Evolutionary conservation across 2,113 vertebrate species (phyloP).

Genomic region (Pelecanoides urinatrix): DNA sequence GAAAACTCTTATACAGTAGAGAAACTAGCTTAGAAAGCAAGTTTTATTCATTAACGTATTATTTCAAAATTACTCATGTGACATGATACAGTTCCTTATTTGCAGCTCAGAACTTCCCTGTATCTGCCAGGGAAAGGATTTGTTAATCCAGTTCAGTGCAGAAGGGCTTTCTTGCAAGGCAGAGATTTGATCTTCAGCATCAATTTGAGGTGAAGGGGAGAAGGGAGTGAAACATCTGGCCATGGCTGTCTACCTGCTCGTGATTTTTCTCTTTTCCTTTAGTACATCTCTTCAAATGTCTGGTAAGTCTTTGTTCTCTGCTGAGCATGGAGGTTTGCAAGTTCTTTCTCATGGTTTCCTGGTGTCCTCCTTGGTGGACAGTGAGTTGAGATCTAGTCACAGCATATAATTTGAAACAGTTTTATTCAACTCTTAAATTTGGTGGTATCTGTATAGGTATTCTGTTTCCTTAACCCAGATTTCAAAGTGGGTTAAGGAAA

Average conservation of each 20-base stretch:
- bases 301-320: conserved; percentile 36
- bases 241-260: conserved; percentile 16
- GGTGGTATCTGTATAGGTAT: not conserved
- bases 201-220: not conserved
- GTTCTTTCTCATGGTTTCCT: not conserved
- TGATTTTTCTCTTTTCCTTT: conserved; percentile 25
- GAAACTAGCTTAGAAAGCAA: conserved; percentile 17
- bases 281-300: conserved; percentile 10
- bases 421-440: not conserved
- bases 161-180: not conserved
- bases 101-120: conserved; percentile 48
- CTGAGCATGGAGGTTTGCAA: not conserved
- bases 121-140: not conserved
- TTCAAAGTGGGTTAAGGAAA: not conserved
- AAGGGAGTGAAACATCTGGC: not conserved
- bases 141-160: not conserved
- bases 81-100: conserved; percentile 54
- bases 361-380: not conserved
- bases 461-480: not conserved
- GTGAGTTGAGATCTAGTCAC: not conserved
- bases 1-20: not conserved
- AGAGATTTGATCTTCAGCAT: not conserved
- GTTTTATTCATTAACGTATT: not conserved
- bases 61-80: conserved; percentile 55
- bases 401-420: not conserved